Base-by-base conservation (phyloP, 2,888 invertebrate genomes). In the Eupithecia subumbrata region DNA sequence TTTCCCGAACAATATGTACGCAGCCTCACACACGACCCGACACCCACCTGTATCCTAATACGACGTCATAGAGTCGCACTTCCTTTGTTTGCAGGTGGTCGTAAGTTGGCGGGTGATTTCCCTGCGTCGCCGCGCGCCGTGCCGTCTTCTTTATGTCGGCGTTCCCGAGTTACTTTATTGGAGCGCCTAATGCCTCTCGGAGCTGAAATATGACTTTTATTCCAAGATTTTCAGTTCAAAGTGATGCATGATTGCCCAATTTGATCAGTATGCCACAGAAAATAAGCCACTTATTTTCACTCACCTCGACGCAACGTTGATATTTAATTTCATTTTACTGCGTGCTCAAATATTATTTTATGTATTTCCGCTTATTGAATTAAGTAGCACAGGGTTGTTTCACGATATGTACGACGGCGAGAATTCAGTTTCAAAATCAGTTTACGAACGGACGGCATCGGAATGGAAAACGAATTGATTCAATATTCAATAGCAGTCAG, bases 91-190 rank as follows among this genome's bases (percentile, higher is more conserved):
- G 22, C 5, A 22, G n/a, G 25, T 1, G 12, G 22, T 25, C 14
- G 22, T 40, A 22, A 68, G 43, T 68, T 80, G 74, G 79, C 71
- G 34, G 71, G 73, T 80, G 80, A 85, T 84, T 86, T 84, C 81
- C 83, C 78, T 81, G 80, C 76, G 56, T 22, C 56, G 52, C 52
- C 12, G 56, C 81, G 78, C 80, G n/a, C n/a, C n/a, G n/a, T n/a
- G n/a, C n/a, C 83, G 79, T 79, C 82, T 82, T 83, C 83, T 84
- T 84, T 84, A 84, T 81, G 82, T 80, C 81, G 82, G 80, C 84
- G 78, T 82, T 83, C 79, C 82, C 79, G 81, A 82, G 81, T 81
- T 83, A 81, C 83, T 84, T 85, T 85, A 86, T 85, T 82, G 84
- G 80, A 82, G 69, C 73, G 82, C 83, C 83, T 86, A 85, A 86